Conservation (phyloP, 1,140 invertebrate species). For the Drosophila lacertosa region DNA sequence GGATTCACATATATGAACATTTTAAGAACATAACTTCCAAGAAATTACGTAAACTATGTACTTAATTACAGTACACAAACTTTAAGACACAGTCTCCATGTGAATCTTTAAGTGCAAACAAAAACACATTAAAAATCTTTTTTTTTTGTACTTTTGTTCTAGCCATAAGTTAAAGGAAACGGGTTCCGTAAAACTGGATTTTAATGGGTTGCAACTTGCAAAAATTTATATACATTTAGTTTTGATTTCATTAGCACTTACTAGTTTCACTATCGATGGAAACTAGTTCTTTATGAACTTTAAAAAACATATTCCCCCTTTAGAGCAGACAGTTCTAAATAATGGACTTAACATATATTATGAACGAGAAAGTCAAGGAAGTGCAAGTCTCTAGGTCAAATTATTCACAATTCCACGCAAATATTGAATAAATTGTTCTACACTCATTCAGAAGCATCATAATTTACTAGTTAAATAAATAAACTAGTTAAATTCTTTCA, state of each 20-base stretch:
- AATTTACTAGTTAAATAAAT: neutral
- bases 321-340: constrained; percentile 1
- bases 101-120: neutral
- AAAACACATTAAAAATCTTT: constrained; percentile 5
- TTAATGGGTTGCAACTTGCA: constrained; percentile 1
- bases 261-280: constrained; percentile 25
- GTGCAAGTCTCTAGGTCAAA: constrained; percentile 1
- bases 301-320: neutral
- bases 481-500: neutral
- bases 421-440: no score
- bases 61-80: neutral
- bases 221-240: constrained; percentile 5
- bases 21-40: constrained; percentile 2
- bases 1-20: neutral
- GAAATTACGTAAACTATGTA: constrained; percentile 8
- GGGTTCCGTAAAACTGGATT: constrained; percentile 19
- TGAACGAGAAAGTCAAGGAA: constrained; percentile 1
- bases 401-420: neutral
- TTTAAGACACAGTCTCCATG: neutral
- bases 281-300: constrained; percentile 16
- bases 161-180: constrained; percentile 22
- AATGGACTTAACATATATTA: neutral
- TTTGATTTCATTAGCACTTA: constrained; percentile 21
- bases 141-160: neutral
- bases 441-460: neutral